Percentiles rank a stretch among this genome's conserved stretches.
These are phyloP conservation scores for Helleia helle DNA, from an alignment of 2,888 invertebrate species.

Conservation along the genomic window DNA sequence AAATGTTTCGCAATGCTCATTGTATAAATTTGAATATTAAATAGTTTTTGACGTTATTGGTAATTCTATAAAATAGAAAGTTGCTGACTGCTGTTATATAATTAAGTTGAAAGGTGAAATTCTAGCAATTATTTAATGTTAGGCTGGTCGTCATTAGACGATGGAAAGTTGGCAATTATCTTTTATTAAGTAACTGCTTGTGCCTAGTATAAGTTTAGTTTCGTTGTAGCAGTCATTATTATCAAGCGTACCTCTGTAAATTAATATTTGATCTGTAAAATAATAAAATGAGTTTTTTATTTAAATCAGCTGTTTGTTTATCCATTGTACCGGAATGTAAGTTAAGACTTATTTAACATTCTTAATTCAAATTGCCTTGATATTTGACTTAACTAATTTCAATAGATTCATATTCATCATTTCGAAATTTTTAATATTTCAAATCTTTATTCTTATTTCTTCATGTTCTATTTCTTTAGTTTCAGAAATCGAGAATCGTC, in stretches of 20 bases:
- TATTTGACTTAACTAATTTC: too few species aligned
- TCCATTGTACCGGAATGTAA: constrained; percentile 43
- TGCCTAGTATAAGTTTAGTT: constrained; percentile 26
- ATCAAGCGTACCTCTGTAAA: constrained; percentile 17
- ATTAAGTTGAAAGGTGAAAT: constrained; percentile 62
- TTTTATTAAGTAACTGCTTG: constrained; percentile 20
- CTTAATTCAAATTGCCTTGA: background rate
- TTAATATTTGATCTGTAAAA: constrained; percentile 12
- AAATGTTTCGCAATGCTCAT: background rate
- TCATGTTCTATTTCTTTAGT: constrained; percentile 8
- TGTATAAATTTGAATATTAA: constrained; percentile 1
- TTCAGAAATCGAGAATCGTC: constrained; percentile 37
- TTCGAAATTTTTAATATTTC: background rate
- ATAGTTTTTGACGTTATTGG: constrained; percentile 11
- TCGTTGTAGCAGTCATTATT: constrained; percentile 20
- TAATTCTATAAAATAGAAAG: constrained; percentile 41
- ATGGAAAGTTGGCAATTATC: constrained; percentile 35
- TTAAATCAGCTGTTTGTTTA: constrained; percentile 47
- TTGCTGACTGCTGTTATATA: constrained; percentile 47
- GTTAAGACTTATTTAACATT: constrained; percentile 20
- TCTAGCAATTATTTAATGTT: constrained; percentile 41
- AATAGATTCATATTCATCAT: too few species aligned
- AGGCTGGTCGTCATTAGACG: constrained; percentile 24
- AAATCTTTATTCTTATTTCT: background rate
- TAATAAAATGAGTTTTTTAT: constrained; percentile 26